Evolutionary conservation across 2,113 vertebrate species (phyloP).

Genomic region (Bungarus multicinctus): DNA sequence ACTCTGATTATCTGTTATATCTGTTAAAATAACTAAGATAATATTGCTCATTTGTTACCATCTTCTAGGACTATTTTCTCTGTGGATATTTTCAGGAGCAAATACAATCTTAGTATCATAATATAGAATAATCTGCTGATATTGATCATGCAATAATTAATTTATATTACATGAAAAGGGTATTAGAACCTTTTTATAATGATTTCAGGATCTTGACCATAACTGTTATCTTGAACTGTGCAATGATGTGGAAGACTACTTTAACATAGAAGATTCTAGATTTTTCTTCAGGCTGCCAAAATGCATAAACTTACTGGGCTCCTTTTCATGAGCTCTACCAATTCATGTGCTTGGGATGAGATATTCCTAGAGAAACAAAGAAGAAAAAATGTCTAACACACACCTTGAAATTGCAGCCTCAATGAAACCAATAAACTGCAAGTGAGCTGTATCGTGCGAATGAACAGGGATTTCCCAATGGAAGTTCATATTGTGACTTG

Average conservation of each 20-base stretch:
- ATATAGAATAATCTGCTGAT: neutral
- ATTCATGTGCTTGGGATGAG: slow-evolving; percentile 72
- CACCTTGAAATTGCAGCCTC: neutral
- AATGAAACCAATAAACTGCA: neutral
- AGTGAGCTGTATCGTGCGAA: neutral
- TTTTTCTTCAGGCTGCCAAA: neutral
- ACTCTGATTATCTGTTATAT: no score
- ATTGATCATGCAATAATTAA: neutral
- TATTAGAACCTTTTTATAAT: neutral
- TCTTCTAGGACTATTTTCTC: neutral
- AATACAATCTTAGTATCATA: neutral
- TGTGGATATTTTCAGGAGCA: neutral
- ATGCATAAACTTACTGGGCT: slow-evolving; percentile 71
- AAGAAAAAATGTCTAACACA: neutral
- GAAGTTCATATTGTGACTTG: neutral
- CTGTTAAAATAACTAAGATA: neutral
- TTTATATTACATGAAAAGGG: neutral
- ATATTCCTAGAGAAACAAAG: slow-evolving; percentile 71
- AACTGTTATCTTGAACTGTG: neutral
- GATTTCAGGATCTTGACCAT: neutral
- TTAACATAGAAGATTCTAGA: neutral
- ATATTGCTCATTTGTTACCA: neutral
- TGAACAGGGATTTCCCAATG: neutral
- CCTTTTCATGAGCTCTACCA: slow-evolving; percentile 78
- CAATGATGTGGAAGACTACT: neutral